Conservation (phyloP, 2,888 invertebrate genomes). For the Cosmorhoe ocellata region DNA sequence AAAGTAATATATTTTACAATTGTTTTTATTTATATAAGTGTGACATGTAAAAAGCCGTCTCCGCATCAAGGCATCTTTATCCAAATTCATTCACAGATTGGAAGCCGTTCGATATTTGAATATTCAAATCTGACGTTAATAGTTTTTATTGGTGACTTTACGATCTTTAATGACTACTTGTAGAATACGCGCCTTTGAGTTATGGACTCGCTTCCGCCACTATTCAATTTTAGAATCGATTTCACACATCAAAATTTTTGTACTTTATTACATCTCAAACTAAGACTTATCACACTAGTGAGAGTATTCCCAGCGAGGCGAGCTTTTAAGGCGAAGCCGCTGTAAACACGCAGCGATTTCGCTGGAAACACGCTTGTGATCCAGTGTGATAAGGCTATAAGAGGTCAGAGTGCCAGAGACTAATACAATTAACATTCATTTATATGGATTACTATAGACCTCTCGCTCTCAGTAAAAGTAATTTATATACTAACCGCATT, state of each 20-base stretch:
- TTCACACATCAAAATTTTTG: background rate
- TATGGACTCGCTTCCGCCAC: conserved; percentile 44
- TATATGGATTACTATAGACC: too few relatives aligned
- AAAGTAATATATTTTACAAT: too few relatives aligned
- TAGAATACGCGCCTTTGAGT: conserved; percentile 54
- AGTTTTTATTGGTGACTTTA: conserved; percentile 78
- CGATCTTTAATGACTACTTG: conserved; percentile 71
- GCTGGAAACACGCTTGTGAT: too few relatives aligned
- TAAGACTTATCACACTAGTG: too few relatives aligned
- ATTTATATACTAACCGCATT: conserved; percentile 7
- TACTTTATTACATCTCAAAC: background rate
- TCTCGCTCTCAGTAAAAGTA: conserved; percentile 5
- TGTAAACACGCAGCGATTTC: too few relatives aligned
- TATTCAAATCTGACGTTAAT: conserved; percentile 73
- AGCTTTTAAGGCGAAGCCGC: too few relatives aligned
- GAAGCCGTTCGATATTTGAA: conserved; percentile 68
- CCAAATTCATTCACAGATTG: conserved; percentile 59
- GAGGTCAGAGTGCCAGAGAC: too few relatives aligned
- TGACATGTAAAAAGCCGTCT: conserved; percentile 16
- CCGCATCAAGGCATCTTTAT: conserved; percentile 27
- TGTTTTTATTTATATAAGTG: too few relatives aligned
- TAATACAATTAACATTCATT: too few relatives aligned
- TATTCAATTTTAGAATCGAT: conserved; percentile 32
- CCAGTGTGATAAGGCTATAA: too few relatives aligned
- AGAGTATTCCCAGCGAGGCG: too few relatives aligned